These are phyloP conservation scores for Morone saxatilis DNA, from an alignment of 2,113 vertebrate genomes.

Conservation along the genomic window DNA sequence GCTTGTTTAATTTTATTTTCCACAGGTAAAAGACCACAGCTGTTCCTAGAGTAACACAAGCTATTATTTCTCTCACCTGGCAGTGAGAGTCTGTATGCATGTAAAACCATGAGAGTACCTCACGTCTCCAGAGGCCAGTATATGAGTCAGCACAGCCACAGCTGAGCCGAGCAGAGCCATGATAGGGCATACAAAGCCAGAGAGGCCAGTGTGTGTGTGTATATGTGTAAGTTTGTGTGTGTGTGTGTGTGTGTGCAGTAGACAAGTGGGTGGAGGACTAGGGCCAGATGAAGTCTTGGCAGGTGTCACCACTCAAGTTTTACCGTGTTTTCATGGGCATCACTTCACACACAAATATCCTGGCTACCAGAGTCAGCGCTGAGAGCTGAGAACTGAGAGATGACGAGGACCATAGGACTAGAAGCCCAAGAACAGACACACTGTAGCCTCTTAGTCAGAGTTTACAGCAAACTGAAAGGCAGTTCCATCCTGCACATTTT, in stretches of 20 bases:
- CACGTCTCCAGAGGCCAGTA: slow-evolving; percentile 71
- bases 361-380: slow-evolving; percentile 77
- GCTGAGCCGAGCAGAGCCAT: slow-evolving; percentile 64
- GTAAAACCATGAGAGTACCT: slow-evolving; percentile 68
- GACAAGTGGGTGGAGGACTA: slow-evolving; percentile 67
- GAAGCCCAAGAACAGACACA: slow-evolving; percentile 62
- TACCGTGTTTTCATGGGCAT: slow-evolving; percentile 80
- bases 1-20: slow-evolving; percentile 67
- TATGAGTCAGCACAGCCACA: slow-evolving; percentile 77
- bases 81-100: slow-evolving; percentile 62
- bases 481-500: slow-evolving; percentile 53
- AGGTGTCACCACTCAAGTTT: slow-evolving; percentile 78
- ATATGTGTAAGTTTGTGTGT: slow-evolving; percentile 9
- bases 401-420: slow-evolving; percentile 63
- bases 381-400: slow-evolving; percentile 73
- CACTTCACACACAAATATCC: slow-evolving; percentile 78
- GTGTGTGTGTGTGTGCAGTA: slow-evolving; percentile 32
- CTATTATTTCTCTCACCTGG: slow-evolving; percentile 72
- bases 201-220: slow-evolving; percentile 33
- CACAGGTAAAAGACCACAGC: slow-evolving; percentile 67
- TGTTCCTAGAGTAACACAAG: slow-evolving; percentile 65
- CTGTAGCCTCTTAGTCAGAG: slow-evolving; percentile 63
- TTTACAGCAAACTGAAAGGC: slow-evolving; percentile 60
- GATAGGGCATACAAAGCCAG: slow-evolving; percentile 59
- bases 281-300: slow-evolving; percentile 80